A percentile compares a stretch with the other conserved stretches of the same genome.
Conservation (phyloP, 2,888 invertebrate genomes). For the Synanthedon formicaeformis region DNA sequence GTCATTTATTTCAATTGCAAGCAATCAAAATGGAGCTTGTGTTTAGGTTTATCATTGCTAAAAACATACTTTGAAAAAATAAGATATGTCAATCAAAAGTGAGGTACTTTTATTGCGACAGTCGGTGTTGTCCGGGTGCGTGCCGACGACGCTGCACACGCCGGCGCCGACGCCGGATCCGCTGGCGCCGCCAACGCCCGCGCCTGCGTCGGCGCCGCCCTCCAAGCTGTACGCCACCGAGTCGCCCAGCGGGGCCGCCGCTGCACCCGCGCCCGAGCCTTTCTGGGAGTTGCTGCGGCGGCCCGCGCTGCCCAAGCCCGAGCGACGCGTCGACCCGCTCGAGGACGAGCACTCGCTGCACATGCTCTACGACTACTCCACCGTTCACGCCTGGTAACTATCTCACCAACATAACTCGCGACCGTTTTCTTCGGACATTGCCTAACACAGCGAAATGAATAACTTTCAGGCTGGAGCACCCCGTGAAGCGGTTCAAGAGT, state of each 20-base stretch:
- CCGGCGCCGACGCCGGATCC: constrained; percentile 66
- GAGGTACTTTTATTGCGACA: not conserved
- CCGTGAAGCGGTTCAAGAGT: constrained; percentile 87
- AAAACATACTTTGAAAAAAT: too few species aligned
- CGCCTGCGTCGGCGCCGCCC: constrained; percentile 48
- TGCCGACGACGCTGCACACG: constrained; percentile 60
- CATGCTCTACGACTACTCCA: constrained; percentile 90
- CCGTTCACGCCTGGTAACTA: constrained; percentile 84
- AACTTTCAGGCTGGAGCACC: constrained; percentile 82
- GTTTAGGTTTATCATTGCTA: too few species aligned
- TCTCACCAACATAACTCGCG: not conserved
- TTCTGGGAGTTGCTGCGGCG: constrained; percentile 71
- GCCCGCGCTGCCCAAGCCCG: constrained; percentile 82
- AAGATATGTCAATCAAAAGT: too few species aligned
- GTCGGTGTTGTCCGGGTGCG: constrained; percentile 19
- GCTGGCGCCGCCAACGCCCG: constrained; percentile 57
- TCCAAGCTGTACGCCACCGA: constrained; percentile 36
- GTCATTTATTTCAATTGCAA: too few species aligned
- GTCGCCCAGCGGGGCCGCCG: constrained; percentile 22
- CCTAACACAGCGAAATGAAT: not conserved
- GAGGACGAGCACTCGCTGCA: constrained; percentile 85
- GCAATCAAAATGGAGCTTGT: too few species aligned
- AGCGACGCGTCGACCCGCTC: constrained; percentile 81
- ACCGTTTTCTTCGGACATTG: too few species aligned
- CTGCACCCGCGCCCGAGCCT: constrained; percentile 4